phyloP scores from a whole-genome alignment of 2,797 vertebrate genomes.

The Microcaecilia unicolor region DNA sequence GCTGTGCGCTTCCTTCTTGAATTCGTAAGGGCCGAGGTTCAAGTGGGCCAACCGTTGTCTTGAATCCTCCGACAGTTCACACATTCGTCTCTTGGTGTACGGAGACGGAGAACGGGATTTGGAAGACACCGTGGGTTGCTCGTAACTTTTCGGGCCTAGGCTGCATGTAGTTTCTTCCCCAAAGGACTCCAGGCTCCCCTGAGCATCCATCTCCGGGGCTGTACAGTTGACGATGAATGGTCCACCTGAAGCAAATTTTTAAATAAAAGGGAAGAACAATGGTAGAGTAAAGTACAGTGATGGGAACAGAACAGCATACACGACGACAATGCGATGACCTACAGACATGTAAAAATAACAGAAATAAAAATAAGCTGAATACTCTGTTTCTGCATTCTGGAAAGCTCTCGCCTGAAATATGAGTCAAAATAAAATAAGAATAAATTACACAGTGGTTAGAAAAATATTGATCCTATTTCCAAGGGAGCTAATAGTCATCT shows the following conservation, averaged over 20 bases:
- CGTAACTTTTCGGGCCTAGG: constrained; percentile 52
- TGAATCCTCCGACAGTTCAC: constrained; percentile 78
- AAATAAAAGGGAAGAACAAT: constrained; percentile 22
- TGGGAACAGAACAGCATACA: neutral
- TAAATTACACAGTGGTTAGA: too few species aligned
- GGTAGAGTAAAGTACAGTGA: neutral
- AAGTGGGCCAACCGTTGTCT: constrained; percentile 77
- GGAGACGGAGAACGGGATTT: constrained; percentile 79
- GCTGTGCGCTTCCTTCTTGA: constrained; percentile 74
- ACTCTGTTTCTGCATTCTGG: too few species aligned
- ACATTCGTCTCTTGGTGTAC: constrained; percentile 90
- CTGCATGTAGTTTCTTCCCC: constrained; percentile 27
- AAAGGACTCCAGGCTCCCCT: constrained; percentile 35
- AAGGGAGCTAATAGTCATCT: neutral
- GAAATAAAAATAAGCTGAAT: neutral
- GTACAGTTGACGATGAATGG: constrained; percentile 22
- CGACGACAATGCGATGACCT: neutral
- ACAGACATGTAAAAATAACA: neutral
- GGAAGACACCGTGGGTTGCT: constrained; percentile 81
- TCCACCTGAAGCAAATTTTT: constrained; percentile 12
- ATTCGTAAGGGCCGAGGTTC: constrained; percentile 82
- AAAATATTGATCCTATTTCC: constrained; percentile 1
- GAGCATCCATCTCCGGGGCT: constrained; percentile 20
- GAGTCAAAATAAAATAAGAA: too few species aligned
- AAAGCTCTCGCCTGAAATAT: too few species aligned